A percentile compares a stretch with the other conserved stretches of the same genome.
These are phyloP conservation scores for Chamaea fasciata DNA, from an alignment of 2,113 vertebrate species.

Conservation along the genomic window DNA sequence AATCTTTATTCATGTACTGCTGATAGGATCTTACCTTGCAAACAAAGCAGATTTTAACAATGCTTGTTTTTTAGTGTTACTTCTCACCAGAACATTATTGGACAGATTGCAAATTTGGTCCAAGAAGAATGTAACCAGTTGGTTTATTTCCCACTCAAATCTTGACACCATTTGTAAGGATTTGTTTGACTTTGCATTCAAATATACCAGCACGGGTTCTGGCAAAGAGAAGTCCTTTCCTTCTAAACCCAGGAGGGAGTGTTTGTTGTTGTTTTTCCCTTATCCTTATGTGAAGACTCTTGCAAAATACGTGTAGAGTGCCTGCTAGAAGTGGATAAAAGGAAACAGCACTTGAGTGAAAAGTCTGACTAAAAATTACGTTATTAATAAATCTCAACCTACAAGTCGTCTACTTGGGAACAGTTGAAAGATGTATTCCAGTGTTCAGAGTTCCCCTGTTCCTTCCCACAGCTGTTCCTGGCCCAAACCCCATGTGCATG, in stretches of 20 bases:
- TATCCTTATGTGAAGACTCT: background rate
- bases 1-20: conserved; percentile 15
- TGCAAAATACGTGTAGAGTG: background rate
- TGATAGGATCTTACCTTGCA: conserved; percentile 38
- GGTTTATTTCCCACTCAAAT: background rate
- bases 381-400: background rate
- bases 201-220: background rate
- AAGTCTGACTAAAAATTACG: background rate
- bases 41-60: conserved; percentile 25
- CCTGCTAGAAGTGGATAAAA: conserved; percentile 5
- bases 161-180: background rate
- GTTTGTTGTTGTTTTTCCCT: background rate
- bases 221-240: background rate
- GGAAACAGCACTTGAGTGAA: background rate
- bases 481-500: fast-evolving
- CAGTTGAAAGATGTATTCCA: background rate
- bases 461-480: background rate
- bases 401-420: background rate
- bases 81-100: background rate
- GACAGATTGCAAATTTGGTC: background rate
- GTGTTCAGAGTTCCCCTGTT: background rate
- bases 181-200: conserved; percentile 8
- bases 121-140: background rate
- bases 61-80: background rate
- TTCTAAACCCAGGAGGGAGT: background rate